Base-by-base conservation (phyloP, 2,888 invertebrate genomes). In the Meliscaeva auricollis region DNA sequence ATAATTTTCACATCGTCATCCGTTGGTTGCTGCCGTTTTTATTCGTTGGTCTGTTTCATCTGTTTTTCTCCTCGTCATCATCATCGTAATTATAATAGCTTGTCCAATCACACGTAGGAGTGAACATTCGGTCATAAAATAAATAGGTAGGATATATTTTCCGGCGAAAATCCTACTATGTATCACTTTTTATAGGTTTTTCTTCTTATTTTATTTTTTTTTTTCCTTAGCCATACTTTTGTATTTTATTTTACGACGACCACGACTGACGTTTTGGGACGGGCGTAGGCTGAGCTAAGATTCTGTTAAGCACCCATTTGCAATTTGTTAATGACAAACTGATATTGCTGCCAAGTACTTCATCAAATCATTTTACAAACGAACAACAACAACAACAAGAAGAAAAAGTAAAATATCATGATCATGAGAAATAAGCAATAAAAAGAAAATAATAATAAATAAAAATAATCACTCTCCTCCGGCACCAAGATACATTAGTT, bases 301-400 rank as follows among this genome's bases (percentile, higher is more conserved):
- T 50, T 44, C 41, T 46, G 50, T 69, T 26, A 54, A 35, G 54
- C 80, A 54, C 79, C 79, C 79, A 80, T 73, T 46, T 35, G 58
- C 76, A 81, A 77, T 85, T 81, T 81, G 76, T 74, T 73, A 76
- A 77, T 76, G 81, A 76, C 85, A 85, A 81, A 77, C 64, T 64
- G 81, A 81, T 81, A 72, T 44, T 38, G 54, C 72, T 77, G 81
- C 68, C 76, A 80, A 81, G 81, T 81, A 69, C 81, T 77, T 76
- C 77, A 69, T 69, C 66, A 56, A 85, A 72, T 84, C 44, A 62
- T 54, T 72, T 62, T 44, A 41, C 58, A 26, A 74, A 69, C 38
- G 38, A 38, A 13, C 4, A 26, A n/a, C n/a, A n/a, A n/a, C n/a
- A 26, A 26, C 4, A 26, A 26, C 26, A 26, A 38, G 41, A 35